phyloP scores from a whole-genome alignment of 2,888 invertebrate species.

The Eustalomyia histrio region DNA sequence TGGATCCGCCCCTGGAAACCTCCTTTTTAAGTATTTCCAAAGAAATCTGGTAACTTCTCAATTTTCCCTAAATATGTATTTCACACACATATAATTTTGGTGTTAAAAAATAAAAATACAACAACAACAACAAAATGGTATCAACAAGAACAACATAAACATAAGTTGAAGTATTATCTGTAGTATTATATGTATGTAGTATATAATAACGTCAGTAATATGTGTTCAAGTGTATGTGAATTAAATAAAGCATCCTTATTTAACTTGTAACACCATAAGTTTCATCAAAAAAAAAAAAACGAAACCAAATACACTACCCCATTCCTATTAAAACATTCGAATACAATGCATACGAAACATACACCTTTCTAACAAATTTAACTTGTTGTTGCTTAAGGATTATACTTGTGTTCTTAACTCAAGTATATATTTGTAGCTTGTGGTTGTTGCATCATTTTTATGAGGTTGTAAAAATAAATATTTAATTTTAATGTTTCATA shows the following conservation, averaged over 20 bases:
- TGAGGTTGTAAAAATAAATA: conserved; percentile 75
- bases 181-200: neutral
- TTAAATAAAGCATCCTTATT: conserved; percentile 37
- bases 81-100: neutral
- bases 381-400: neutral
- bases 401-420: neutral
- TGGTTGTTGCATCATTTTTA: conserved; percentile 67
- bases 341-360: neutral
- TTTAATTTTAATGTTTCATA: conserved; percentile 74
- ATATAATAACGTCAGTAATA: neutral
- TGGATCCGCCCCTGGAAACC: no score
- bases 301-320: neutral
- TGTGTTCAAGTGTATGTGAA: conserved; percentile 18
- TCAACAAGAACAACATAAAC: neutral
- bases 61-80: neutral
- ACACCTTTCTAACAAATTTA: conserved; percentile 19
- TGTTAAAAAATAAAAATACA: neutral
- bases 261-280: conserved; percentile 42
- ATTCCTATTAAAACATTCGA: neutral
- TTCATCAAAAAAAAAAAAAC: neutral
- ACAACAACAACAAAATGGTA: neutral
- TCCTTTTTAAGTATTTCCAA: no score
- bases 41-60: neutral
- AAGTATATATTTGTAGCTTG: conserved; percentile 10
- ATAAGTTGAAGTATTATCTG: neutral